phyloP scores from a whole-genome alignment of 1,140 invertebrate species.

The Drosophila arizonae region DNA sequence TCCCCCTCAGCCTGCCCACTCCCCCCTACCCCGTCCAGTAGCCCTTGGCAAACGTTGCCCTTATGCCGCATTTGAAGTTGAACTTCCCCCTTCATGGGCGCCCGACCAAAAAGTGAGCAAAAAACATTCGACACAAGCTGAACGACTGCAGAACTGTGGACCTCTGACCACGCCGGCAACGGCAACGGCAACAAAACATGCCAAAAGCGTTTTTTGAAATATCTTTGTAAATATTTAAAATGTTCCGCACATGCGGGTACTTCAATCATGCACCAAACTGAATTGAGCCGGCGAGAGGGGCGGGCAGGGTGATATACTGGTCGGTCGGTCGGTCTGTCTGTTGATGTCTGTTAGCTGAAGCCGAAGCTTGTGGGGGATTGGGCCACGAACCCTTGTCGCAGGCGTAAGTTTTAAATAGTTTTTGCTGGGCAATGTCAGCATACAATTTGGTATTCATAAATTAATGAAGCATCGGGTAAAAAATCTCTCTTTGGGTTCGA shows the following conservation, averaged over 20 bases:
- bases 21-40: not conserved
- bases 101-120: constrained; percentile 69
- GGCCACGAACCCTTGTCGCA: constrained; percentile 17
- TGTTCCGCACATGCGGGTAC: constrained; percentile 77
- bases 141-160: constrained; percentile 39
- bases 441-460: constrained; percentile 80
- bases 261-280: constrained; percentile 72
- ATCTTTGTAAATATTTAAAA: constrained; percentile 82
- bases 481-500: constrained; percentile 53
- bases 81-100: constrained; percentile 50
- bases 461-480: constrained; percentile 70
- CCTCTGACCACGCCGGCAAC: constrained; percentile 37
- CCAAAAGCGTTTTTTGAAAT: constrained; percentile 80
- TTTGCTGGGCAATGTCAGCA: constrained; percentile 74
- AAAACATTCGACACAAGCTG: constrained; percentile 60
- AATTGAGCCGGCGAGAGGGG: constrained; percentile 38
- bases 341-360: constrained; percentile 36
- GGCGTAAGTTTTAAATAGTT: constrained; percentile 77
- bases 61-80: constrained; percentile 73
- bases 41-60: constrained; percentile 37
- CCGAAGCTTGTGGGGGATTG: constrained; percentile 8
- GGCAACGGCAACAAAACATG: constrained; percentile 63
- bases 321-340: not conserved
- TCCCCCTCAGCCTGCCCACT: no score
- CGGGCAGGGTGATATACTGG: not conserved